A percentile compares a stretch with the other conserved stretches of the same genome.
Evolutionary conservation across 1,140 invertebrate genomes (phyloP).

Genomic region (Nymphalis io): DNA sequence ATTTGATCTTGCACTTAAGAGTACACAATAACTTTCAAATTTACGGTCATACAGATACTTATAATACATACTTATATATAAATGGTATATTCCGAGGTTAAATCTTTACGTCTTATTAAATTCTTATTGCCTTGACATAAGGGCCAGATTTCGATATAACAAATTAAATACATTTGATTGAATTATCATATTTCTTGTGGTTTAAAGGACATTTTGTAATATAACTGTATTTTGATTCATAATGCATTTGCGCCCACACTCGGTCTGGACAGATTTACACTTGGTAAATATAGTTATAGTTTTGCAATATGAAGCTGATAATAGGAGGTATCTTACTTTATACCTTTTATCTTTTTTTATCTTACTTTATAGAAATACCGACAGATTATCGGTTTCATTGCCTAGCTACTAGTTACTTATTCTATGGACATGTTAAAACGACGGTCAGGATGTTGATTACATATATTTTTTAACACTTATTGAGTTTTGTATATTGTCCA

Average conservation of each 20-base stretch:
- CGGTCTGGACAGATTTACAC: constrained; percentile 41
- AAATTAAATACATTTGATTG: background rate
- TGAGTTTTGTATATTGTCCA: too few relatives aligned
- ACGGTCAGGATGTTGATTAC: too few relatives aligned
- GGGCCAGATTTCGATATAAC: background rate
- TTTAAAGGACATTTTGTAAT: constrained; percentile 3
- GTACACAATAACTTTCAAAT: constrained; percentile 8
- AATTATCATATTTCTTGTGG: background rate
- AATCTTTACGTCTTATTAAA: background rate
- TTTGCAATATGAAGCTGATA: constrained; percentile 36
- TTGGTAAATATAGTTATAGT: constrained; percentile 37
- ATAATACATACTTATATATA: background rate
- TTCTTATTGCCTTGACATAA: background rate
- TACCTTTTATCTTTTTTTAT: too few relatives aligned
- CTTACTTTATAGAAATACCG: background rate
- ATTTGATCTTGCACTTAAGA: background rate
- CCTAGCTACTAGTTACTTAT: background rate
- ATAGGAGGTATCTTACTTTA: constrained; percentile 25
- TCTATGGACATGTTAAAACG: too few relatives aligned
- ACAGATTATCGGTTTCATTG: background rate
- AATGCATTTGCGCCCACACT: constrained; percentile 40
- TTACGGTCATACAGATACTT: constrained; percentile 17
- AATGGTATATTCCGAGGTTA: background rate
- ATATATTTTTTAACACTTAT: too few relatives aligned
- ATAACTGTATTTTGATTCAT: constrained; percentile 15